A percentile compares a stretch with the other conserved stretches of the same genome.
Conservation (phyloP, 2,888 invertebrate species). For the Gari tellinella region DNA sequence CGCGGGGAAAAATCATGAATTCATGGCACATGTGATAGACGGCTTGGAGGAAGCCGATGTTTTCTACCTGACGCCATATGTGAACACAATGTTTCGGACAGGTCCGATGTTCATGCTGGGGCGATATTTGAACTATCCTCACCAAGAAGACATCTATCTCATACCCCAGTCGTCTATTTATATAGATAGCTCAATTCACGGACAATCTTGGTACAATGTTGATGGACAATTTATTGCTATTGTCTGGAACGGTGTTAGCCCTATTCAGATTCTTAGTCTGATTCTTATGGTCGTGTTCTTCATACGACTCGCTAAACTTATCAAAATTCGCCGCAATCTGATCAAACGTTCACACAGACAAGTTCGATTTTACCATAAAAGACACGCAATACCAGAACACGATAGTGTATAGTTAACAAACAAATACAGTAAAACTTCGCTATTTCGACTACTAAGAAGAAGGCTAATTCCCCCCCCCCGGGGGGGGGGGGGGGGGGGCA, state of each 20-base stretch:
- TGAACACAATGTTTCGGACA: slow-evolving; percentile 47
- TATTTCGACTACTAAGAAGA: no score
- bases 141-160: slow-evolving; percentile 40
- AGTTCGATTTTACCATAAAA: slow-evolving; percentile 2
- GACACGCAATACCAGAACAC: no score
- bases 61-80: slow-evolving; percentile 43
- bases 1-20: slow-evolving; percentile 36
- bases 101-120: slow-evolving; percentile 52
- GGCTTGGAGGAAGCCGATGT: slow-evolving; percentile 43
- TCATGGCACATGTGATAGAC: slow-evolving; percentile 50
- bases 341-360: slow-evolving; percentile 9
- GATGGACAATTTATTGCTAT: slow-evolving; percentile 38
- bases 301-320: slow-evolving; percentile 9
- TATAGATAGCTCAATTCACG: slow-evolving; percentile 19
- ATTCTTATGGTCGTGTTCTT: slow-evolving; percentile 17
- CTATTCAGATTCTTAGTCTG: slow-evolving; percentile 17
- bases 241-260: slow-evolving; percentile 23
- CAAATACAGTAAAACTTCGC: no score
- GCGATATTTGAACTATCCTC: slow-evolving; percentile 44
- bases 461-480: no score
- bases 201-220: slow-evolving; percentile 33
- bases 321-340: slow-evolving; percentile 18
- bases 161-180: slow-evolving; percentile 35
- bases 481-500: no score
- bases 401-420: no score